These are phyloP conservation scores for Pseudotriccus pelzelni DNA, from an alignment of 2,797 vertebrate genomes.

Conservation along the genomic window DNA sequence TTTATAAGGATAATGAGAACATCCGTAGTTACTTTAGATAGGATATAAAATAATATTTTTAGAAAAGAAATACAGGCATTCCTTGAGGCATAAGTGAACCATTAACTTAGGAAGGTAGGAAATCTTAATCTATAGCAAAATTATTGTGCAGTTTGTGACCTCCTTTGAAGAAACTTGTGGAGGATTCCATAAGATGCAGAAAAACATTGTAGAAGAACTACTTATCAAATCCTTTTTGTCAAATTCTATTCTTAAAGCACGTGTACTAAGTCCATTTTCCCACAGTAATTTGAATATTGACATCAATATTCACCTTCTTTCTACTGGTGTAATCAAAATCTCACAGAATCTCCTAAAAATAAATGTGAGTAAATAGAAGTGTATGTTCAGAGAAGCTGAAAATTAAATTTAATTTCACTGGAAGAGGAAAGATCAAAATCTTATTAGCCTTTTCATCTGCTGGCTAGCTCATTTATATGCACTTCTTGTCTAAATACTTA, in stretches of 20 bases:
- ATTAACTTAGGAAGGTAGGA: neutral
- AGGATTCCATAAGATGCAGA: neutral
- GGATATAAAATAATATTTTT: conserved; percentile 4
- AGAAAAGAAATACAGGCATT: neutral
- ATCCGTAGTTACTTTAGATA: conserved; percentile 27
- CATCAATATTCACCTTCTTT: neutral
- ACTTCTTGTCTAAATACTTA: neutral
- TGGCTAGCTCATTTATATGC: neutral
- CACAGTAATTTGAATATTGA: neutral
- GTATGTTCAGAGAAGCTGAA: neutral
- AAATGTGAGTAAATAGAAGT: neutral
- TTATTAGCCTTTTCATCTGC: neutral
- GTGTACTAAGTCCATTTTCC: neutral
- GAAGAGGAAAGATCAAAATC: neutral
- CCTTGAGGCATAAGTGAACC: neutral
- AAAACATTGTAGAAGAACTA: neutral
- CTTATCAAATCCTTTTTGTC: neutral
- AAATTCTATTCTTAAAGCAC: neutral
- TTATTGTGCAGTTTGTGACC: neutral
- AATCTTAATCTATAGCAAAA: neutral
- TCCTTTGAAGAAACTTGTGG: neutral
- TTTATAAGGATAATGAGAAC: conserved; percentile 32
- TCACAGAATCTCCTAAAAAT: neutral
- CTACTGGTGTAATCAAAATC: neutral
- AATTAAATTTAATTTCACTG: neutral